These are phyloP conservation scores for Drosophila monieri DNA, from an alignment of 2,888 invertebrate genomes.

Conservation along the genomic window DNA sequence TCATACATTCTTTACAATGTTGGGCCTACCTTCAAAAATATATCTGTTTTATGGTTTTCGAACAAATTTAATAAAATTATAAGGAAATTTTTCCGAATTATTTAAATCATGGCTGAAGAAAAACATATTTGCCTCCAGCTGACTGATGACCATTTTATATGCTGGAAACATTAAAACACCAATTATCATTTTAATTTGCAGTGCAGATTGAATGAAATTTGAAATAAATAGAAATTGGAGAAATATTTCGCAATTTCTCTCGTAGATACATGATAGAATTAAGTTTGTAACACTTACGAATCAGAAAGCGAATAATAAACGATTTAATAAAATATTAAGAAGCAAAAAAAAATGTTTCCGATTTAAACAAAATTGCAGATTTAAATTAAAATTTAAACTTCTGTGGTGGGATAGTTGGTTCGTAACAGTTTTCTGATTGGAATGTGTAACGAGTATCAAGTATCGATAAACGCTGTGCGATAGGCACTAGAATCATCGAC, in stretches of 20 bases:
- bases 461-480: background rate
- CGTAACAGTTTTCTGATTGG: conserved; percentile 3
- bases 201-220: conserved; percentile 1
- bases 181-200: background rate
- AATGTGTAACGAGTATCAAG: background rate
- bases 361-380: background rate
- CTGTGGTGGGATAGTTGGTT: background rate
- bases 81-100: conserved; percentile 2
- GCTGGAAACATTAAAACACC: conserved; percentile 3
- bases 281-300: background rate
- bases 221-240: background rate
- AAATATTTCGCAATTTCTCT: background rate
- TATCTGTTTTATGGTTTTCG: conserved; percentile 28
- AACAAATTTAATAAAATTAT: conserved; percentile 20
- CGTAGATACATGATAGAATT: background rate
- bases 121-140: conserved; percentile 7
- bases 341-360: background rate
- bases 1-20: conserved; percentile 2
- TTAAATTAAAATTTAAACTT: background rate
- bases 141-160: conserved; percentile 23
- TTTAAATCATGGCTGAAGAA: conserved; percentile 2
- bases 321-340: conserved; percentile 7
- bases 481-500: background rate
- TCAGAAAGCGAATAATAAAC: background rate
- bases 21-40: background rate